Base-by-base conservation (phyloP, 2,888 invertebrate genomes). In the Caenorhabditis becei region DNA sequence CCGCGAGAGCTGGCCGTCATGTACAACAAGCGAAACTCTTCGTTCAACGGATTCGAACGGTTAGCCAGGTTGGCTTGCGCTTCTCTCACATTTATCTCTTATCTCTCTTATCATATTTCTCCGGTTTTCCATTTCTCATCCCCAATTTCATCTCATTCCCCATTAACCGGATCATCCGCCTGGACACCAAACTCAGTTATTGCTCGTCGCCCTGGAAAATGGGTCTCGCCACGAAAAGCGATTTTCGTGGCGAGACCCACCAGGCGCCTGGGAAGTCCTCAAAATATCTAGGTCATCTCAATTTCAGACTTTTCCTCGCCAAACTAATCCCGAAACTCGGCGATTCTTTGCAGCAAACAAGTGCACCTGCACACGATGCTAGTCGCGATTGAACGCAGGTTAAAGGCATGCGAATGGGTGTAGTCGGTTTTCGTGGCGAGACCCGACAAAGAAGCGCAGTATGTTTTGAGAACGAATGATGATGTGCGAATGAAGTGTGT, bases 51-150 rank as follows among this genome's bases (percentile, higher is more conserved):
- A 56, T 87, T 87, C 79, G 87, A 87, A 82, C 85, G 87, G 79
- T 85, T 86, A 83, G 85, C 85, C 79, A 86, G 86, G 87, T 87
- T 80, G 77, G 87, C 83, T 72, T 80, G 70, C 61, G 66, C 77
- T 63, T 80, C 59, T 35, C 59, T 59, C 58, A n/a, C 32, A n/a
- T 26, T 56, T 20, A n/a, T n/a, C 26, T 20, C 14, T 3, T 53
- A 4, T 53, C 44, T 35, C 18, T 51, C 3, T 58, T 10, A 49
- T 49, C 20, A 49, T 54, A n/a, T 47, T 16, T 16, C 32, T 32
- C 32, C 32, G 5, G 32, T 41, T 41, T 3, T 41, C 26, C 16
- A 1, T 54, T 28, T 51, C 51, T 49, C n/a, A 49, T 18, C n/a
- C 20, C 20, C 49, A 49, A 49, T 18, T 20, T 24, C 54, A n/a